These are phyloP conservation scores for Allolobophora icterica DNA, from an alignment of 2,888 invertebrate species.

Conservation along the genomic window DNA sequence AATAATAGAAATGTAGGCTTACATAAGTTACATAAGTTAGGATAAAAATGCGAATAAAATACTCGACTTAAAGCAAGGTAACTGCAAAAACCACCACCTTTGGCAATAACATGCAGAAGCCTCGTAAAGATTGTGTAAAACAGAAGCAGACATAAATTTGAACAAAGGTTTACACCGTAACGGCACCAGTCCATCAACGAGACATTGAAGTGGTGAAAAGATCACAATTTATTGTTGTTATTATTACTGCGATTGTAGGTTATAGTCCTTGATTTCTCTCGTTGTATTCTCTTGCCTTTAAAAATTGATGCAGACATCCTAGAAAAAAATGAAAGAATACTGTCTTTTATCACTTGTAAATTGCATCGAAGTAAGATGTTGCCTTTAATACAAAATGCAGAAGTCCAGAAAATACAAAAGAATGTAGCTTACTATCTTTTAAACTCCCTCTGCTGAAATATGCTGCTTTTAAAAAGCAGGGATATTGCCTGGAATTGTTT, in stretches of 20 bases:
- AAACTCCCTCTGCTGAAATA: background rate
- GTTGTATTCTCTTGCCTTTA: conserved; percentile 9
- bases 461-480: background rate
- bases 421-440: background rate
- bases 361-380: background rate
- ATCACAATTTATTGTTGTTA: conserved; percentile 2
- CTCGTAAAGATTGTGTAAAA: conserved; percentile 5
- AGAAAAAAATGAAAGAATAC: background rate
- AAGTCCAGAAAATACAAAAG: background rate
- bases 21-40: background rate
- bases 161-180: conserved; percentile 17
- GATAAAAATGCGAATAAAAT: conserved; percentile 17
- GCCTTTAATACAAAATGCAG: background rate
- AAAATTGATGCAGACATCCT: conserved; percentile 9
- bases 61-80: conserved; percentile 1
- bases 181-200: conserved; percentile 14
- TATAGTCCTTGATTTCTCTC: background rate
- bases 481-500: background rate
- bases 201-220: conserved; percentile 11
- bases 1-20: conserved; percentile 1
- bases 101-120: conserved; percentile 17
- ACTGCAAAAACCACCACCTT: conserved; percentile 11
- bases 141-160: conserved; percentile 7
- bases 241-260: background rate
- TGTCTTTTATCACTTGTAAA: background rate